Base-by-base conservation (phyloP, 1,140 invertebrate genomes). In the Orussus abietinus region DNA sequence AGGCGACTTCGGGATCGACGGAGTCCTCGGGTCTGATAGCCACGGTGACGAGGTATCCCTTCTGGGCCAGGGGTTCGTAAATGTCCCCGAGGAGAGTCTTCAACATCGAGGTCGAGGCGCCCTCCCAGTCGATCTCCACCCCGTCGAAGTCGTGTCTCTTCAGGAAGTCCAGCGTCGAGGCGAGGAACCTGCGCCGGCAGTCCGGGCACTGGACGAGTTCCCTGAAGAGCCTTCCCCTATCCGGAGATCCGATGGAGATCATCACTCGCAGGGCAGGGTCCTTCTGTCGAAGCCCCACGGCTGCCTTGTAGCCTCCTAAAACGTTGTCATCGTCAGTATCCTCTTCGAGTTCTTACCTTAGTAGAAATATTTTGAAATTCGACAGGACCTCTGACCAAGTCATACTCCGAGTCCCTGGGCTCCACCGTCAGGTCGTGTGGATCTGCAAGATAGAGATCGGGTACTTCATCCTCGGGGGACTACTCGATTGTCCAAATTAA, bases 61-160 rank as follows among this genome's bases (percentile, higher is more conserved):
- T 34, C 4, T 55, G 42, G 3, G 26, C 33, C 4, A 72, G 21
- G 1, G 51, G 18, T 0, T 18, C 31, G 3, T 52, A 45, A 0
- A 69, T 30, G 1, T 51, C 34, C 3, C 36, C 32, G 1, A 66
- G 18, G 0, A 72, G 12, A 7, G 42, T 36, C 26, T 59, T 61
- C 1, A 57, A 62, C 38, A 4, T 20, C 5, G 18, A 11, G 18
- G 33, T 38, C 10, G 53, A 32, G 21, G 42, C 25, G 35, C 69
- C 69, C 28, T 80, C 74, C 80, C 81, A 84, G 33, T 83, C 76
- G 1, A 84, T 56, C 42, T 82, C 80, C 0, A 83, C 49, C 0
- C 82, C 82, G 55, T 84, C 81, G 41, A 84, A 82, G 4, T 72
- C 64, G 41, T 79, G 66, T 36, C 74, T 58, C 12, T 72, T 49